Base-by-base conservation (phyloP, 2,888 invertebrate genomes). In the Cryptosula pallasiana region DNA sequence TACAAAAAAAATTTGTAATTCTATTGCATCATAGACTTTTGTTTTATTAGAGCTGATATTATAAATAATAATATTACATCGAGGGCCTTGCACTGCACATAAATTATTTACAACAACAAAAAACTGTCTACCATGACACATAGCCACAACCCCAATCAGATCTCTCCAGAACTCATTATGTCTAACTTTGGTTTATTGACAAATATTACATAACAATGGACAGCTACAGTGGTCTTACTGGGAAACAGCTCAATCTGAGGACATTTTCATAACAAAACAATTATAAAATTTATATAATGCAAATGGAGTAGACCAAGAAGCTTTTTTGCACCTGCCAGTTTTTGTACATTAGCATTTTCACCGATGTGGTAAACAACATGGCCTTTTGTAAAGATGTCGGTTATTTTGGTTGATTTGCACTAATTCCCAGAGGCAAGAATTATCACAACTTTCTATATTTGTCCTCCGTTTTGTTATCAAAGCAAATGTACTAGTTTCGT, bases 401-500 rank as follows among this genome's bases (percentile, higher is more conserved):
- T 34, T 34, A 69, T 29, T n/a, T 69, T 69, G 29, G 29, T 35
- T 74, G 72, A 57, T 20, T 71, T 3, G 54, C 3, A 73, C 32
- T 0, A 1, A 69, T 54, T 23, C 69, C 20, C 27, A 1, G 5
- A 55, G 63, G n/a, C 1, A 73, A 20, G 3, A 3, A 36, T n/a
- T 34, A 36, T 69, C 16, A 74, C n/a, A 20, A 20, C 45, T 45
- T 45, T 45, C 45, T 45, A 45, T 45, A 45, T 45, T 45, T 45
- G 45, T 16, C 25, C 5, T n/a, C 13, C 16, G n/a, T 54, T 54
- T 54, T 54, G 54, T 54, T 34, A 73, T n/a, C 54, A 69, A 45
- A 69, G 34, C 25, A 58, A 29, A 35, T 45, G 34, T 25, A 1
- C 69, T 81, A 85, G 86, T n/a, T n/a, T n/a, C n/a, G n/a, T n/a